Base-by-base conservation (phyloP, 2,888 invertebrate genomes). In the Pristionchus fissidentatus region DNA sequence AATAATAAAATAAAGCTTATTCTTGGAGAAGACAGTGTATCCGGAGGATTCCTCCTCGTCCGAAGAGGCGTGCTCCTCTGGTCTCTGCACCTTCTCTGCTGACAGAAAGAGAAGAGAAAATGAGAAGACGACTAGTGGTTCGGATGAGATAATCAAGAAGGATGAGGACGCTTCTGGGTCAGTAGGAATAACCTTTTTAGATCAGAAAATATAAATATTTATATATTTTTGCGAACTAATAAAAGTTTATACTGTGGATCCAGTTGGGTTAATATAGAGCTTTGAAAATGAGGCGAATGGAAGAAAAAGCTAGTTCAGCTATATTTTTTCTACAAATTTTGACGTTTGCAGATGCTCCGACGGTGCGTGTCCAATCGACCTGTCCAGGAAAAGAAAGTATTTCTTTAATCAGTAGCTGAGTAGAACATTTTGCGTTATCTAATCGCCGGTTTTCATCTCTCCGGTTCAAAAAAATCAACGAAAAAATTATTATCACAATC, bases 71-170 rank as follows among this genome's bases (percentile, higher is more conserved):
- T 70, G 70, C 70, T 22, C 22, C 13, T 26, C 22, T 1, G 70
- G 70, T 3, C 41, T 70, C 8, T 70, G 70, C 70, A 43, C 70
- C 3, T 70, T 70, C 70, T 70, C 70, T 26, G 70, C 35, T 35
- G 62, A 70, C 70, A 70, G 70, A n/a, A 70, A 70, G 43, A 41
- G 70, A 41, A 22, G 70, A 7, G 10, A 70, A 10, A 38, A 26
- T n/a, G 70, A 70, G 19, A 10, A 26, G 13, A 41, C 22, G 7
- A 35, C 26, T 3, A 70, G 43, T 0, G 32, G 5, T 15, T 13
- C 70, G 26, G 70, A 70, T 70, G 70, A 70, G 38, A 43, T n/a
- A 35, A n/a, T 41, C 41, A 70, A 70, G 32, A n/a, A 41, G 70
- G 70, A 70, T 26, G 70, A 70, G 70, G n/a, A n/a, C n/a, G n/a